phyloP scores from a whole-genome alignment of 2,113 vertebrate genomes.

The Typhlomys cinereus region DNA sequence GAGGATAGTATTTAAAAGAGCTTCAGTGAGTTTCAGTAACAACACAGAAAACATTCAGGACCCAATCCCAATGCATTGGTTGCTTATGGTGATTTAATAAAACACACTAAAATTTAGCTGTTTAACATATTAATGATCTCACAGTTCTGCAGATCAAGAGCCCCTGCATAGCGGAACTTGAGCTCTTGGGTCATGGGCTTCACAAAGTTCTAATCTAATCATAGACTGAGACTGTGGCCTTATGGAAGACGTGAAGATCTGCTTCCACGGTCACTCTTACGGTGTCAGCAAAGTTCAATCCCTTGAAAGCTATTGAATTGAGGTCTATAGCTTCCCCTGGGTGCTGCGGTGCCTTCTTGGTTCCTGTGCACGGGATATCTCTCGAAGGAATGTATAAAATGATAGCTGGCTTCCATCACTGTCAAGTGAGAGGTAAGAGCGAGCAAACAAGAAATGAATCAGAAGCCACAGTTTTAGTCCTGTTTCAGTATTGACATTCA shows the following conservation, averaged over 20 bases:
- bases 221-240: neutral
- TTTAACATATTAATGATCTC: neutral
- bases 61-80: too few species aligned
- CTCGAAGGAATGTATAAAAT: neutral
- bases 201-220: neutral
- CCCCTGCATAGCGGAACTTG: neutral
- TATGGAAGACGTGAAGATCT: neutral
- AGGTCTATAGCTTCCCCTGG: neutral
- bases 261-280: neutral
- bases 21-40: neutral
- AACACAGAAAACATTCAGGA: neutral
- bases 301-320: neutral
- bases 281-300: neutral
- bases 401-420: neutral
- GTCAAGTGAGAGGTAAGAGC: neutral
- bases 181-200: neutral
- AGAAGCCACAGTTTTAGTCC: neutral
- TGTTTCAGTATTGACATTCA: neutral
- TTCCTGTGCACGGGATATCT: neutral
- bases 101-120: neutral
- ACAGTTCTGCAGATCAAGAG: neutral
- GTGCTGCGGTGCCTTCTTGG: neutral
- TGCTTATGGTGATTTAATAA: neutral
- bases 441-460: neutral
- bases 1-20: neutral